Base-by-base conservation (phyloP, 2,113 vertebrate genomes). In the Rhadina sibilatrix region DNA sequence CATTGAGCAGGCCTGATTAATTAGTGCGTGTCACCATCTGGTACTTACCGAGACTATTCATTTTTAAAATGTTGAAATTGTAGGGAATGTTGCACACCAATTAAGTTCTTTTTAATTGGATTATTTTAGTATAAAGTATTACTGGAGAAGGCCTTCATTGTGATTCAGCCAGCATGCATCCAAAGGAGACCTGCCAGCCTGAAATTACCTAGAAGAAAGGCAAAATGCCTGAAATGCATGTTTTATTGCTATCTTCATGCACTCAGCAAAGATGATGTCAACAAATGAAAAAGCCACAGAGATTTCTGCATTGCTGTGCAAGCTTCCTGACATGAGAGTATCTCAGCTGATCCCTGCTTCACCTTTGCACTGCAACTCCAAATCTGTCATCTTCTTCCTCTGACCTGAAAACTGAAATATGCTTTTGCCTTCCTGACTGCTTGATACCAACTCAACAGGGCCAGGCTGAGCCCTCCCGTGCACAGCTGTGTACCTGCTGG, bases 61-160 rank as follows among this genome's bases (percentile, higher is more conserved):
- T 98, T 98, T 98, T 97, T 97, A 94, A 98, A 98, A 98, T 97
- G 97, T 97, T 98, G 97, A 98, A 98, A 98, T 98, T 98, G 97
- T 96, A 98, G 96, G 96, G 97, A 98, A 98, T 97, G 95, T 95
- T 97, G 97, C 97, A 96, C 96, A 97, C 94, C 97, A 98, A 98
- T 98, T 98, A 98, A 97, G 97, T 98, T 96, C 96, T 87, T 98
- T 98, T 98, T 98, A 98, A 97, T 97, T 97, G 97, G 97, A 97
- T 98, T 97, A 95, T 97, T 97, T 97, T 97, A 96, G 96, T 98
- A 90, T 97, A 97, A 97, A 98, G 97, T 97, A 92, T 97, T 90
- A 31, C 83, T 95, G 96, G 96, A 97, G 97, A 97, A 97, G 97
- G 95, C 94, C 95, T 93, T 97, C 97, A 97, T 97, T 98, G 96